Conservation (phyloP, 1,140 invertebrate genomes). For the Oedothorax gibbosus region DNA sequence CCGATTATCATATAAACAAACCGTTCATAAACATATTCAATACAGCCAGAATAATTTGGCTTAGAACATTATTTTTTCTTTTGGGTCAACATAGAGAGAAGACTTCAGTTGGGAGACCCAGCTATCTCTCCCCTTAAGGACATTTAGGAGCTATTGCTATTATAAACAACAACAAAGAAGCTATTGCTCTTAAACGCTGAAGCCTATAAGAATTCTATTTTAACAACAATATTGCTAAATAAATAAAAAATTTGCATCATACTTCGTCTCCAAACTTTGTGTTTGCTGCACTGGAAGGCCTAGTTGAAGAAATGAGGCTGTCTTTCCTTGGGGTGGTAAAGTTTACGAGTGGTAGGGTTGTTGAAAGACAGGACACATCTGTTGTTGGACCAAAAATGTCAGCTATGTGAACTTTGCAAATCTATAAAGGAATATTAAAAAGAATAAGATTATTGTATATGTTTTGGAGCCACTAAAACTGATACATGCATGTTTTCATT, state of each 20-base stretch:
- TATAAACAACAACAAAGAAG: too few relatives aligned
- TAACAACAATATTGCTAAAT: too few relatives aligned
- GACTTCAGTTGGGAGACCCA: too few relatives aligned
- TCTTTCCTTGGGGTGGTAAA: slow-evolving; percentile 71
- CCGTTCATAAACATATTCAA: too few relatives aligned
- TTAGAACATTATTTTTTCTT: too few relatives aligned
- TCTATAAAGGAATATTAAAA: slow-evolving; percentile 69
- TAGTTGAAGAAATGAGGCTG: slow-evolving; percentile 73
- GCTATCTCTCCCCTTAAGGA: too few relatives aligned
- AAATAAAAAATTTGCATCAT: background rate
- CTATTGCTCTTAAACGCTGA: too few relatives aligned
- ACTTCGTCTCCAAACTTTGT: slow-evolving; percentile 75
- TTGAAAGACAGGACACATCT: slow-evolving; percentile 68
- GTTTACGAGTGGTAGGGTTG: slow-evolving; percentile 71
- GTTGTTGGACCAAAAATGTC: slow-evolving; percentile 75
- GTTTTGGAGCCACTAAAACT: background rate
- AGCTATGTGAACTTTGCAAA: slow-evolving; percentile 87
- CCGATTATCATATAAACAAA: too few relatives aligned
- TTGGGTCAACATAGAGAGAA: too few relatives aligned
- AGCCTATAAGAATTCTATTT: too few relatives aligned
- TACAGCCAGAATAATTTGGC: too few relatives aligned
- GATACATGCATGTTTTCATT: background rate
- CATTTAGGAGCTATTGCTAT: too few relatives aligned
- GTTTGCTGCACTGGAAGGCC: slow-evolving; percentile 73
- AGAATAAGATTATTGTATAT: background rate